Conservation (phyloP, 2,113 vertebrate genomes). For the Halcyon senegalensis region DNA sequence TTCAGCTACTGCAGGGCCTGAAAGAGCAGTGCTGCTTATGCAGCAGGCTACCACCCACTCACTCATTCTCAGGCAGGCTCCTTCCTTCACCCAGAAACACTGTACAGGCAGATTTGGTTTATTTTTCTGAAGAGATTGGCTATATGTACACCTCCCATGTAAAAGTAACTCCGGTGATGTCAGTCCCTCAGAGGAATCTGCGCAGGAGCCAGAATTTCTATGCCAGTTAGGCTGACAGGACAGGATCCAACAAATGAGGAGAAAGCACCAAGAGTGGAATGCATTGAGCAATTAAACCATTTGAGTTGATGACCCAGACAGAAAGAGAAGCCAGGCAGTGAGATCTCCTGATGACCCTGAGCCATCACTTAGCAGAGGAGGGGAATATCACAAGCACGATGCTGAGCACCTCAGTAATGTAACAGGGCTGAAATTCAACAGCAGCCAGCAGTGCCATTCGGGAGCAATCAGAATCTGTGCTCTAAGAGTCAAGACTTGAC, state of each 20-base stretch:
- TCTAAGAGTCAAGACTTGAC: background rate
- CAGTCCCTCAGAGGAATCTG: background rate
- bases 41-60: conserved; percentile 7
- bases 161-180: background rate
- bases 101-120: background rate
- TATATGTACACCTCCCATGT: background rate
- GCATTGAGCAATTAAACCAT: background rate
- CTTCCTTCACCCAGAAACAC: background rate
- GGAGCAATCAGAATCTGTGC: background rate
- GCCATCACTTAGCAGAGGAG: background rate
- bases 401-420: background rate
- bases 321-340: background rate
- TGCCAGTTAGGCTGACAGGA: background rate
- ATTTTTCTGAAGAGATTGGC: background rate
- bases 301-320: background rate
- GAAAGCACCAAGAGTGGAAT: background rate
- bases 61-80: background rate
- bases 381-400: background rate
- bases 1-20: background rate
- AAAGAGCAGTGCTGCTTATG: background rate
- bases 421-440: background rate
- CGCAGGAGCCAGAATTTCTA: background rate
- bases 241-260: background rate
- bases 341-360: background rate
- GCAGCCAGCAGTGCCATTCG: background rate